Evolutionary conservation across 2,113 vertebrate species (phyloP).

Genomic region (Brachionichthys hirsutus): DNA sequence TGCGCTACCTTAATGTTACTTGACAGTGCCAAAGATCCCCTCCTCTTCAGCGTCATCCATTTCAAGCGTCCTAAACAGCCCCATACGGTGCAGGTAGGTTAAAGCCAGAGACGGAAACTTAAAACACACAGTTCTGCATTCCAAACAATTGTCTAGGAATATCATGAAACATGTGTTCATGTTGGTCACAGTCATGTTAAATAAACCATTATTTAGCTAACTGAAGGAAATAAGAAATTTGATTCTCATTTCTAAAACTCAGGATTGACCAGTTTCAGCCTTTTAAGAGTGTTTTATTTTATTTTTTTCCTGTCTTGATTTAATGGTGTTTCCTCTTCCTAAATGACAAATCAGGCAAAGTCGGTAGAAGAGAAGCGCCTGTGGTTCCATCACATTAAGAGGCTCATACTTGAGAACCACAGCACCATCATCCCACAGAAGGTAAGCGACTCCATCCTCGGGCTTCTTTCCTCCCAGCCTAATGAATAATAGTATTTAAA

Average conservation of each 20-base stretch:
- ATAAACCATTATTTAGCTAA: no score
- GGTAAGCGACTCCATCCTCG: conserved; percentile 65
- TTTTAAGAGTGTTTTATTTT: no score
- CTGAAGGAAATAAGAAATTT: no score
- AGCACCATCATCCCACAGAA: conserved; percentile 90
- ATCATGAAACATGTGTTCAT: not conserved
- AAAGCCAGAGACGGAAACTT: not conserved
- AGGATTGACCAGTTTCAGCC: no score
- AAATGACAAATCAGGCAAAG: conserved; percentile 78
- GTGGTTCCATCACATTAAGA: conserved; percentile 95
- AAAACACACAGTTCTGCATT: not conserved
- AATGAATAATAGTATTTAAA: conserved; percentile 8
- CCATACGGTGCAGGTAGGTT: conserved; percentile 88
- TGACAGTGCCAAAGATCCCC: conserved; percentile 89
- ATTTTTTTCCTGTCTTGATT: no score
- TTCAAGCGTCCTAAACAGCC: conserved; percentile 94
- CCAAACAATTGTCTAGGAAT: not conserved
- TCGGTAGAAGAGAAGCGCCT: conserved; percentile 88
- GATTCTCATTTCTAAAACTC: no score
- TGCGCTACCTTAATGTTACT: conserved; percentile 95
- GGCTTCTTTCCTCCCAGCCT: not conserved
- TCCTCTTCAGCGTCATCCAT: conserved; percentile 93
- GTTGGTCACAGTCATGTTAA: no score
- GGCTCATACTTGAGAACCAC: conserved; percentile 96
- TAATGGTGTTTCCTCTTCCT: no score